Evolutionary conservation across 2,113 vertebrate species (phyloP).

Genomic region (Colaptes auratus): DNA sequence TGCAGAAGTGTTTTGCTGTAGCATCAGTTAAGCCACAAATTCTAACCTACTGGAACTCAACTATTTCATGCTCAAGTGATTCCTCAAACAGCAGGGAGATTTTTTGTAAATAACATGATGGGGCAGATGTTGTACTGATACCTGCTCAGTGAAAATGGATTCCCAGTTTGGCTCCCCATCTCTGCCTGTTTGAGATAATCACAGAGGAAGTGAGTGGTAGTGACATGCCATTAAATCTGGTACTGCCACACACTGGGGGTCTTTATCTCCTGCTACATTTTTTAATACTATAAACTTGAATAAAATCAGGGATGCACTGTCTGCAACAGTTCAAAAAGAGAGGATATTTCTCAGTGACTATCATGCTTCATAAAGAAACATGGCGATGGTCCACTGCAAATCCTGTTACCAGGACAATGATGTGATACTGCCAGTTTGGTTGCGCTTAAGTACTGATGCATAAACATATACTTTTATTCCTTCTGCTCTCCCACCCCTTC

Average conservation of each 20-base stretch:
- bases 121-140: slow-evolving; percentile 24
- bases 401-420: neutral
- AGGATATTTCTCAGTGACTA: neutral
- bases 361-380: neutral
- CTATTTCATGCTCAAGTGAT: slow-evolving; percentile 16
- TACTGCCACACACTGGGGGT: slow-evolving; percentile 12
- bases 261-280: slow-evolving; percentile 8
- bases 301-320: neutral
- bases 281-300: neutral
- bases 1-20: neutral
- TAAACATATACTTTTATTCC: neutral
- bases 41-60: neutral
- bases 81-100: slow-evolving; percentile 27
- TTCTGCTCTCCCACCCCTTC: neutral
- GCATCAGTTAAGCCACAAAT: slow-evolving; percentile 9
- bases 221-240: neutral
- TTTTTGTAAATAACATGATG: slow-evolving; percentile 12
- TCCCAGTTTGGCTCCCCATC: neutral
- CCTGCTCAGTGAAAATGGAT: neutral
- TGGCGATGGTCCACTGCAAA: neutral
- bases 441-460: neutral
- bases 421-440: neutral
- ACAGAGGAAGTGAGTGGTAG: neutral
- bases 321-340: neutral
- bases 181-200: slow-evolving; percentile 23